phyloP scores from a whole-genome alignment of 2,113 vertebrate species.

The Sylvietta virens region DNA sequence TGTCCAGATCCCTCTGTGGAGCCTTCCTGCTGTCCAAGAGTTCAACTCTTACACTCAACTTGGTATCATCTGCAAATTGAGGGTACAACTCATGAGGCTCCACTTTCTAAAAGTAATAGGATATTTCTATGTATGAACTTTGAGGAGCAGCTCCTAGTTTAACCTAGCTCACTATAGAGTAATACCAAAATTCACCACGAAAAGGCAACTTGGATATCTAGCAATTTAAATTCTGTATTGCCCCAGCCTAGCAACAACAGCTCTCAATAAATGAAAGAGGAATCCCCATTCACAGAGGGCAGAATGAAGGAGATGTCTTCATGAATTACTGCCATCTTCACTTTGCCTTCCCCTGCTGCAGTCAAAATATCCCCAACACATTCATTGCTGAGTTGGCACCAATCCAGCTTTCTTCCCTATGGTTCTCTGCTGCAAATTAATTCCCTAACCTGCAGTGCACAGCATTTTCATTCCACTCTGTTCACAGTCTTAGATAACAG shows the following conservation, averaged over 20 bases:
- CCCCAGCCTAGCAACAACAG: neutral
- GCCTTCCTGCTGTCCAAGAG: fast-evolving
- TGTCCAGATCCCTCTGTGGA: neutral
- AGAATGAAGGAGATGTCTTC: neutral
- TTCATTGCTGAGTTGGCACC: neutral
- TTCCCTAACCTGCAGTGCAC: neutral
- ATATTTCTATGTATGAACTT: neutral
- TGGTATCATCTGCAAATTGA: neutral
- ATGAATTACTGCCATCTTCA: neutral
- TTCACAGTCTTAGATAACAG: neutral
- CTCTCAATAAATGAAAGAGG: neutral
- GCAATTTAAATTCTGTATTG: neutral
- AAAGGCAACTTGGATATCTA: neutral
- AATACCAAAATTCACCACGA: neutral
- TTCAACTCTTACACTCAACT: neutral
- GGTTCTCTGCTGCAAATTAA: neutral
- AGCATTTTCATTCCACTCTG: neutral
- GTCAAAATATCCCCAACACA: neutral
- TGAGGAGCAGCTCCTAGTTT: neutral
- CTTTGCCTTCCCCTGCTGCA: neutral
- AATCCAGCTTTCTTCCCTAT: neutral
- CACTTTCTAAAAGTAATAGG: neutral
- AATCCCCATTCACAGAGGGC: neutral
- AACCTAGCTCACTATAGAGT: neutral
- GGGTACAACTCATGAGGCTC: neutral